Conservation (phyloP, 2,888 invertebrate genomes). For the Tenthredo scrophulariae region DNA sequence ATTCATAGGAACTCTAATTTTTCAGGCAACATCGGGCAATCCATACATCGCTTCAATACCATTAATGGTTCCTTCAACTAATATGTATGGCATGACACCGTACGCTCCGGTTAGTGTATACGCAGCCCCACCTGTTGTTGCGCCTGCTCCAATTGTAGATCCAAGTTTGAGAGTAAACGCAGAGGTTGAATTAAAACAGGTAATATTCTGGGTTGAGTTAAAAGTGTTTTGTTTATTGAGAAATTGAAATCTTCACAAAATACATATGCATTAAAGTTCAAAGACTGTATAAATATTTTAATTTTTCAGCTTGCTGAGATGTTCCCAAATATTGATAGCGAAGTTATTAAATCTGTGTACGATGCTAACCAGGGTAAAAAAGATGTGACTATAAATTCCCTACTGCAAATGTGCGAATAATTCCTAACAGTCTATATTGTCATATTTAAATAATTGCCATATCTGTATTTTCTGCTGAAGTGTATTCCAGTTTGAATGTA, state of each 20-base stretch:
- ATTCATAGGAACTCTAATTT: slow-evolving; percentile 57
- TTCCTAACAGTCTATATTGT: slow-evolving; percentile 47
- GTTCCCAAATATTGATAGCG: slow-evolving; percentile 97
- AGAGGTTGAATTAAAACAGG: slow-evolving; percentile 84
- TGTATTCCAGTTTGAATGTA: slow-evolving; percentile 66
- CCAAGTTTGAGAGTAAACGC: slow-evolving; percentile 77
- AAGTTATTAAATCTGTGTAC: slow-evolving; percentile 94
- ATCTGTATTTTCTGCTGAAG: slow-evolving; percentile 71
- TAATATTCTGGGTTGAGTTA: slow-evolving; percentile 64
- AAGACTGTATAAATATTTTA: neutral
- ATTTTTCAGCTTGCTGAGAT: slow-evolving; percentile 91
- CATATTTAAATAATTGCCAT: slow-evolving; percentile 64
- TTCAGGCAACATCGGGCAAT: slow-evolving; percentile 78
- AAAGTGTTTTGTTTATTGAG: slow-evolving; percentile 25
- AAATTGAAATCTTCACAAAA: neutral
- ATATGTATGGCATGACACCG: slow-evolving; percentile 73
- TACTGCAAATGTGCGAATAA: slow-evolving; percentile 92
- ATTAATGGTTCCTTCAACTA: slow-evolving; percentile 84
- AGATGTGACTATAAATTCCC: slow-evolving; percentile 92
- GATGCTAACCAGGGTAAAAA: slow-evolving; percentile 95
- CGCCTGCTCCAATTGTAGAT: slow-evolving; percentile 67
- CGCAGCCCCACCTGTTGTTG: slow-evolving; percentile 80
- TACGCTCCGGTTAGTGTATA: slow-evolving; percentile 79
- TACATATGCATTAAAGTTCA: neutral
- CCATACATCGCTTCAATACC: slow-evolving; percentile 81